Conservation (phyloP, 2,888 invertebrate species). For the Pseudococcus jackbeardsleyi region DNA sequence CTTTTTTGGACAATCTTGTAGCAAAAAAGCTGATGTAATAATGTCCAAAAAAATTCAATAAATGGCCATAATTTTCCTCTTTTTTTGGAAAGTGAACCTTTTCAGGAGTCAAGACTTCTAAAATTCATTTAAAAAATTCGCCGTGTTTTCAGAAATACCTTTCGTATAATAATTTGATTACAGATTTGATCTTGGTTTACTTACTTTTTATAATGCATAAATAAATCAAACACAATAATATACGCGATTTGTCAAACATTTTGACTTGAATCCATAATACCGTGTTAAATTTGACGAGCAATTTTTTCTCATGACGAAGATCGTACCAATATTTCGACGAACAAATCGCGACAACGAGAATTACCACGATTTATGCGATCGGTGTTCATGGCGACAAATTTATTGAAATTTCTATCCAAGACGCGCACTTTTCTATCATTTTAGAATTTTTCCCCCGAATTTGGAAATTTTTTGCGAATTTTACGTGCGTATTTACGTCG, state of each 20-base stretch:
- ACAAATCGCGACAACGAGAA: not conserved
- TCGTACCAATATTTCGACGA: not conserved
- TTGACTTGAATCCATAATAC: constrained; percentile 27
- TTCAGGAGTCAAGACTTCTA: too few species aligned
- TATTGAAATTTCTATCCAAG: not conserved
- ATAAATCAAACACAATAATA: constrained; percentile 57
- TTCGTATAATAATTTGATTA: not conserved
- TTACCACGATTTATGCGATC: not conserved
- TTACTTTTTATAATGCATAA: constrained; percentile 57
- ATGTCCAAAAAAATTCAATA: too few species aligned
- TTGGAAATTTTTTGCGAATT: not conserved
- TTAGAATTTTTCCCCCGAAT: not conserved
- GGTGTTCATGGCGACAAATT: not conserved
- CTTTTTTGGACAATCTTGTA: too few species aligned
- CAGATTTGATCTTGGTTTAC: not conserved
- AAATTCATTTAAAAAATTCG: too few species aligned
- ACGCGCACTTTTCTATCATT: not conserved
- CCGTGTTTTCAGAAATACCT: too few species aligned
- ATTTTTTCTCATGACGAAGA: not conserved
- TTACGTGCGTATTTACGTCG: constrained; percentile 3
- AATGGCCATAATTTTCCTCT: too few species aligned
- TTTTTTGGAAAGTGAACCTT: too few species aligned
- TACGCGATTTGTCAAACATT: constrained; percentile 52
- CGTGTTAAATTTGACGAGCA: not conserved
- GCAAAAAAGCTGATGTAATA: too few species aligned